Base-by-base conservation (phyloP, 2,113 vertebrate species). In the Plecotus auritus region DNA sequence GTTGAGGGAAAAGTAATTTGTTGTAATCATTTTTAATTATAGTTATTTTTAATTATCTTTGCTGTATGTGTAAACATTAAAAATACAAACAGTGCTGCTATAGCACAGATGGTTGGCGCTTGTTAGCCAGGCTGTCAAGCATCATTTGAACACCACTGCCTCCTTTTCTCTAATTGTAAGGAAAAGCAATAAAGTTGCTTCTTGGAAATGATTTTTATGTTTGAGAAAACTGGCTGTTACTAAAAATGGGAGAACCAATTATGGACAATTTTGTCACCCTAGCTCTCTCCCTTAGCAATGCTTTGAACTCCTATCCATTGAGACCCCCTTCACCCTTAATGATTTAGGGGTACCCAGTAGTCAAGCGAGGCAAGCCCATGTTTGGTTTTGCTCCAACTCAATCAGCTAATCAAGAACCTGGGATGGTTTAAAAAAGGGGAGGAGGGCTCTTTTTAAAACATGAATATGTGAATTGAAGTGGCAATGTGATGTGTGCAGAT, bases 21-120 rank as follows among this genome's bases (percentile, higher is more conserved):
- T 98, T 98, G 97, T 98, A 98, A 98, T 98, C 98, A 98, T 98
- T 98, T 98, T 98, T 98, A 98, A 98, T 98, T 98, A 98, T 98
- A 98, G 98, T 97, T 98, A 98, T 98, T 98, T 98, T 98, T 98
- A 98, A 98, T 98, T 98, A 98, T 98, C 98, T 98, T 98, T 98
- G 98, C 98, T 98, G 98, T 98, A 98, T 98, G 97, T 98, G 98
- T 98, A 98, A 98, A 98, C 98, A 98, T 98, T 98, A 98, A 98
- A 97, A 98, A 98, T 97, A 98, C 98, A 98, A 98, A 98, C 97
- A 98, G 97, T 91, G 88, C 96, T 97, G 97, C 96, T 97, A 81
- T 91, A 92, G 98, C 98, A 98, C 98, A 98, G 98, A 98, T 98
- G 98, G 98, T 82, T 98, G 96, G 93, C 97, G 97, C 97, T 97